Conservation (phyloP, 1,140 invertebrate genomes). For the Eueides isabella region DNA sequence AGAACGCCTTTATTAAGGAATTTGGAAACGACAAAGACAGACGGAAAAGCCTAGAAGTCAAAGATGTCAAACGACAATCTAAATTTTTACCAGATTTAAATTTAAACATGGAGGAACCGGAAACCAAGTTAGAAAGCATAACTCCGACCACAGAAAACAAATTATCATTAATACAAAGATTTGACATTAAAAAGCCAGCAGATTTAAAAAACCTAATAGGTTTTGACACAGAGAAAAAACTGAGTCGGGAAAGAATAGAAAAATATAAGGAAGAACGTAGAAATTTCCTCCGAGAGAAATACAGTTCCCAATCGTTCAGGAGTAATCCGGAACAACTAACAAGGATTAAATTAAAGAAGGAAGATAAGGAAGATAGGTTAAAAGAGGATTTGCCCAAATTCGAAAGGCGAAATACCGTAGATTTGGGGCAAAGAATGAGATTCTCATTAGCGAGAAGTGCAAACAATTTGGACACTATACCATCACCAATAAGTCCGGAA, state of each 20-base stretch:
- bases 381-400: slow-evolving; percentile 69
- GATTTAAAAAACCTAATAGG: slow-evolving; percentile 78
- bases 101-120: slow-evolving; percentile 66
- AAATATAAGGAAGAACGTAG: slow-evolving; percentile 96
- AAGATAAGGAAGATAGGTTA: slow-evolving; percentile 60
- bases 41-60: slow-evolving; percentile 81
- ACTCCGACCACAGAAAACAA: slow-evolving; percentile 84
- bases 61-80: slow-evolving; percentile 71
- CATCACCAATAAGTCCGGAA: slow-evolving; percentile 58
- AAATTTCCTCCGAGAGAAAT: slow-evolving; percentile 92
- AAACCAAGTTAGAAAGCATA: slow-evolving; percentile 62
- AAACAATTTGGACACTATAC: slow-evolving; percentile 67
- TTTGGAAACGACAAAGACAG: slow-evolving; percentile 79
- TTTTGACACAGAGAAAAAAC: slow-evolving; percentile 82
- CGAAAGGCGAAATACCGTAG: slow-evolving; percentile 77
- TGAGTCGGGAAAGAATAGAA: slow-evolving; percentile 91
- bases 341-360: slow-evolving; percentile 68
- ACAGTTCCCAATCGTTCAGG: slow-evolving; percentile 91
- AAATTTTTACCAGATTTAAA: slow-evolving; percentile 84
- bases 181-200: slow-evolving; percentile 57
- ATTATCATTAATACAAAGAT: slow-evolving; percentile 83
- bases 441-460: slow-evolving; percentile 68
- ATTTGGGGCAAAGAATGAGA: slow-evolving; percentile 75
- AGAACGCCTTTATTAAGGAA: slow-evolving; percentile 86
- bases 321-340: slow-evolving; percentile 75